These are phyloP conservation scores for Cromileptes altivelis DNA, from an alignment of 2,113 vertebrate genomes.

Conservation along the genomic window DNA sequence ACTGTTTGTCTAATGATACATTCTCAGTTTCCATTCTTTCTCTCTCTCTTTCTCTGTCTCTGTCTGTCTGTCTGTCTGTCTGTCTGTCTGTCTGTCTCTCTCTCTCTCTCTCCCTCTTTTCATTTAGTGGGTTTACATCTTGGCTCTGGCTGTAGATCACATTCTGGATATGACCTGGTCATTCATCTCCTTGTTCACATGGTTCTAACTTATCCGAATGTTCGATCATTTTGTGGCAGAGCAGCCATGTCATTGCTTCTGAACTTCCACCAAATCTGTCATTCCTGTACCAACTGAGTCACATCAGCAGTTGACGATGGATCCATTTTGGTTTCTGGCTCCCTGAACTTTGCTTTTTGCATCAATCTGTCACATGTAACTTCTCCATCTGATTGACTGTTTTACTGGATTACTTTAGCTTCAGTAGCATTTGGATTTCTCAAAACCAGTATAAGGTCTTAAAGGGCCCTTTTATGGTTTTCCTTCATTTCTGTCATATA, in stretches of 20 bases:
- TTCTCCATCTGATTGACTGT: no score
- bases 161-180: neutral
- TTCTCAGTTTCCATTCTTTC: neutral
- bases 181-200: neutral
- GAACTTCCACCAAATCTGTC: neutral
- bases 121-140: neutral
- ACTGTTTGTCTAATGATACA: neutral
- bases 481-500: no score
- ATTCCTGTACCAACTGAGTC: neutral
- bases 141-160: neutral
- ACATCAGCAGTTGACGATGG: neutral
- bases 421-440: neutral
- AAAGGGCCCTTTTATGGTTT: no score
- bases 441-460: neutral
- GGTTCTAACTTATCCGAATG: neutral
- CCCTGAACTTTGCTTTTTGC: neutral
- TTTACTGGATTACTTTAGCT: neutral
- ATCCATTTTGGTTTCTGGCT: neutral
- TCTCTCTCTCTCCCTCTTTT: neutral
- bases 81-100: no score
- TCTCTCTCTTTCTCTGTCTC: no score
- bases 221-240: neutral
- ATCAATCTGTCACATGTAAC: neutral
- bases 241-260: neutral
- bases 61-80: no score